These are phyloP conservation scores for Ctenosaura bakeri DNA, from an alignment of 2,797 vertebrate genomes.

Conservation along the genomic window DNA sequence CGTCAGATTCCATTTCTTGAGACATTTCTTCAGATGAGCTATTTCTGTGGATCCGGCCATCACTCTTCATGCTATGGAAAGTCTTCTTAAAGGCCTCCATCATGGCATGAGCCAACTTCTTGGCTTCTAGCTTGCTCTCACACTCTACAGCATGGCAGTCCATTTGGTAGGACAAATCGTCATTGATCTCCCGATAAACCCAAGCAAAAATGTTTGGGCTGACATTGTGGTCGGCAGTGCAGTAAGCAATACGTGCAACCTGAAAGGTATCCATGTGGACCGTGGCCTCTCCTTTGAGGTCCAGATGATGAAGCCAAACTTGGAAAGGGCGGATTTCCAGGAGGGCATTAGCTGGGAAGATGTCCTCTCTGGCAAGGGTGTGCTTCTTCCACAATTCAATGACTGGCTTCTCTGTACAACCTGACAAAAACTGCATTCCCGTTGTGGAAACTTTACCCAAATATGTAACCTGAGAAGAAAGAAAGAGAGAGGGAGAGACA, in stretches of 20 bases:
- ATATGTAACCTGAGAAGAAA: conserved; percentile 89
- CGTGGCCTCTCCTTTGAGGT: conserved; percentile 89
- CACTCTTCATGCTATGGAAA: conserved; percentile 98
- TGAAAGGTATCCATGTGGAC: conserved; percentile 98
- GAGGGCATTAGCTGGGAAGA: conserved; percentile 85
- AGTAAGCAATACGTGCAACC: conserved; percentile 98
- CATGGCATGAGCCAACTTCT: conserved; percentile 98
- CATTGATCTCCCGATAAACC: conserved; percentile 99
- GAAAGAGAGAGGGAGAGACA: conserved; percentile 50
- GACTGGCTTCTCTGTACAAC: conserved; percentile 96
- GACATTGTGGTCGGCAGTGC: conserved; percentile 96
- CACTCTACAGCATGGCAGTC: conserved; percentile 98
- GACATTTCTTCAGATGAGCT: conserved; percentile 92
- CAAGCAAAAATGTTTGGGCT: conserved; percentile 97
- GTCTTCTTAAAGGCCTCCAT: conserved; percentile 99
- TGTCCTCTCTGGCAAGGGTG: conserved; percentile 83
- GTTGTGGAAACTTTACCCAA: conserved; percentile 95
- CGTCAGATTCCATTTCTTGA: conserved; percentile 92
- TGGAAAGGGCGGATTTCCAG: conserved; percentile 98
- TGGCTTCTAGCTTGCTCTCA: conserved; percentile 97
- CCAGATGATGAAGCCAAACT: conserved; percentile 95
- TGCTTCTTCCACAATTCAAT: conserved; percentile 92
- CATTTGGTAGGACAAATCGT: conserved; percentile 98
- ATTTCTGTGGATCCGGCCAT: conserved; percentile 95
- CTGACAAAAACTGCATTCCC: conserved; percentile 94